phyloP scores from a whole-genome alignment of 2,113 vertebrate genomes.

The Ciconia maguari region DNA sequence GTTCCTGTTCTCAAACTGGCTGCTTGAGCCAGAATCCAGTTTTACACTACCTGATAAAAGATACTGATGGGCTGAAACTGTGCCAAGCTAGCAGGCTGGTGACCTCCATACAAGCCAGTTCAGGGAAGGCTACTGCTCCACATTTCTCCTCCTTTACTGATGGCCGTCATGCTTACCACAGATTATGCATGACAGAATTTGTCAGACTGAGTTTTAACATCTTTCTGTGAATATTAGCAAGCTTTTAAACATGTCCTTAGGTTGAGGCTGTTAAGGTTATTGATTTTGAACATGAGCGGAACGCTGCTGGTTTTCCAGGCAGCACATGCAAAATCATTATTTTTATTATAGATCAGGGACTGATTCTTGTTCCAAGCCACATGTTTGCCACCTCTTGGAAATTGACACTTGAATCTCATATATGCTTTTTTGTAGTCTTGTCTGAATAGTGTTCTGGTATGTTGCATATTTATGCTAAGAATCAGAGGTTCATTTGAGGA shows the following conservation, averaged over 20 bases:
- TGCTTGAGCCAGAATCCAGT: background rate
- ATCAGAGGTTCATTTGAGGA: background rate
- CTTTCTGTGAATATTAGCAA: background rate
- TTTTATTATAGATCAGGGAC: background rate
- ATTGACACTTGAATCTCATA: background rate
- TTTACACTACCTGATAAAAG: background rate
- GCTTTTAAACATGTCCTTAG: background rate
- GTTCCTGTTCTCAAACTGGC: background rate
- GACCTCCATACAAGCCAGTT: background rate
- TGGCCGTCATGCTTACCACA: background rate
- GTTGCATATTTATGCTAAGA: background rate
- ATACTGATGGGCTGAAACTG: background rate
- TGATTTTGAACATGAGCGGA: background rate
- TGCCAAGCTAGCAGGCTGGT: background rate
- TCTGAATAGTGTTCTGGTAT: background rate
- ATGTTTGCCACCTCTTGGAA: background rate
- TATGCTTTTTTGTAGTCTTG: background rate
- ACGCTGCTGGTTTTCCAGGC: background rate
- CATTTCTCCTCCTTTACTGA: background rate
- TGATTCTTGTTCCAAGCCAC: background rate
- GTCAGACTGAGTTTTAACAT: background rate
- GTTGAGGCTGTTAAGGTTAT: background rate
- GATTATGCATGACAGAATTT: background rate
- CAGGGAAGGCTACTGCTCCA: background rate
- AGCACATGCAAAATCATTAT: background rate